Conservation (phyloP, 1,140 invertebrate genomes). For the Drosophila eugracilis region DNA sequence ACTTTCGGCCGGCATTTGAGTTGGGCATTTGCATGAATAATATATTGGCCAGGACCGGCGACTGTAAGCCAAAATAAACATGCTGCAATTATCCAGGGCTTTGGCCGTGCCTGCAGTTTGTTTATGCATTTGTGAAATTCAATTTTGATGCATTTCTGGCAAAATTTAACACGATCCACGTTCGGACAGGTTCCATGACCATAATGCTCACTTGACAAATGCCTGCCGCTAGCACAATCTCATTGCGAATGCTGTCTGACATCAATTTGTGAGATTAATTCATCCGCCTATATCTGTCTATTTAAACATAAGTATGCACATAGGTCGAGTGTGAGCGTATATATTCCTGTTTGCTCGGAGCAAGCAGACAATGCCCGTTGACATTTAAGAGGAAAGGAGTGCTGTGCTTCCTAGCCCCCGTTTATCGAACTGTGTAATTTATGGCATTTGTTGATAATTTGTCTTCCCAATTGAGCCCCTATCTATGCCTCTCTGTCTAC, state of each 20-base stretch:
- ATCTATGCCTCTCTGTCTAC: constrained; percentile 11
- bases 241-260: constrained; percentile 56
- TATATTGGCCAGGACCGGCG: constrained; percentile 28
- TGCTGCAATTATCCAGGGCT: constrained; percentile 50
- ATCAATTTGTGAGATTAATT: constrained; percentile 56
- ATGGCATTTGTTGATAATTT: constrained; percentile 80
- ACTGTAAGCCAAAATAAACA: constrained; percentile 63
- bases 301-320: constrained; percentile 28
- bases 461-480: constrained; percentile 57
- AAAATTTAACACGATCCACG: constrained; percentile 45
- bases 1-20: constrained; percentile 43
- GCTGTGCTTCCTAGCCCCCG: constrained; percentile 21
- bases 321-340: constrained; percentile 20
- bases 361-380: constrained; percentile 59
- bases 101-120: constrained; percentile 18
- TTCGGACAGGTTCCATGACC: constrained; percentile 18
- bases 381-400: constrained; percentile 31
- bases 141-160: constrained; percentile 62
- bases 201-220: constrained; percentile 53
- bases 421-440: constrained; percentile 71
- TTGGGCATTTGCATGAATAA: constrained; percentile 65
- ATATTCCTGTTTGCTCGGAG: constrained; percentile 12
- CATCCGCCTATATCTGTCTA: constrained; percentile 28
- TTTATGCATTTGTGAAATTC: constrained; percentile 51
- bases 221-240: constrained; percentile 41